Percentiles rank a stretch among this genome's conserved stretches.
phyloP scores from a whole-genome alignment of 2,797 vertebrate genomes.

The Huso huso region DNA sequence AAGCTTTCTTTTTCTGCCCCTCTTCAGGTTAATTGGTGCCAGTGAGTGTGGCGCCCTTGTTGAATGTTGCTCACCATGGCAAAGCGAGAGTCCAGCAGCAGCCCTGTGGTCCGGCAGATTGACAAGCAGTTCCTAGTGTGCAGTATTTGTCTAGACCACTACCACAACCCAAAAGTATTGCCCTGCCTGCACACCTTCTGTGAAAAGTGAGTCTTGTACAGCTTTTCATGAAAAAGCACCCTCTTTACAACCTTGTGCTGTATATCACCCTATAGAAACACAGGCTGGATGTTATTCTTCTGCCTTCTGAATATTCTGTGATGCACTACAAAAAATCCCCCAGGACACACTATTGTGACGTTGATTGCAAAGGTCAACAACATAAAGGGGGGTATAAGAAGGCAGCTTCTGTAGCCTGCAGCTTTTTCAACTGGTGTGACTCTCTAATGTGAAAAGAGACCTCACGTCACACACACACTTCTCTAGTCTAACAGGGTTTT shows the following conservation, averaged over 20 bases:
- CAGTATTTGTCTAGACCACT: conserved; percentile 64
- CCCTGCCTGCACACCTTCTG: conserved; percentile 65
- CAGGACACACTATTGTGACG: too few relatives aligned
- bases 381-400: background rate
- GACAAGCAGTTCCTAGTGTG: conserved; percentile 75
- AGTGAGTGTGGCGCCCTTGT: conserved; percentile 26
- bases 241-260: too few relatives aligned
- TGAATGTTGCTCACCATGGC: conserved; percentile 71
- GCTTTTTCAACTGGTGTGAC: conserved; percentile 22
- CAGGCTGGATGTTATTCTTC: too few relatives aligned
- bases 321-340: too few relatives aligned
- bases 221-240: background rate
- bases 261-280: too few relatives aligned
- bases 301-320: too few relatives aligned
- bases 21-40: conserved; percentile 41
- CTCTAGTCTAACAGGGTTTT: too few relatives aligned
- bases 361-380: too few relatives aligned
- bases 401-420: conserved; percentile 16
- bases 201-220: conserved; percentile 63
- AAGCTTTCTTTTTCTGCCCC: background rate
- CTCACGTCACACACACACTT: conserved; percentile 1
- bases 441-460: conserved; percentile 4
- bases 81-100: conserved; percentile 74
- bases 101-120: conserved; percentile 85
- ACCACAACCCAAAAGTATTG: conserved; percentile 58